These are phyloP conservation scores for Tenebrosternarchus preto DNA, from an alignment of 2,113 vertebrate species.

Conservation along the genomic window DNA sequence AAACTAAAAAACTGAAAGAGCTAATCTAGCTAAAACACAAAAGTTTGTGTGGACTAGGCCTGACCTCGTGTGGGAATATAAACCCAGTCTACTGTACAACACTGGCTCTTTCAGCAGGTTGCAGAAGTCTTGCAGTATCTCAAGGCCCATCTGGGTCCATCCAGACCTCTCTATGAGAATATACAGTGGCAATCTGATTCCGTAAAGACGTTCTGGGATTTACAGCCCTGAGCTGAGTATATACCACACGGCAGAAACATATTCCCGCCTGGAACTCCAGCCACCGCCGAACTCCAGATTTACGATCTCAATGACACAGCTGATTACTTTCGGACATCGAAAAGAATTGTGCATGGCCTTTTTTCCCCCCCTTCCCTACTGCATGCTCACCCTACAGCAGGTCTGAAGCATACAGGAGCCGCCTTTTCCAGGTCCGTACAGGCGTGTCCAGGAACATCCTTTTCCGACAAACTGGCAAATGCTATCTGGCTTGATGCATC, in stretches of 20 bases:
- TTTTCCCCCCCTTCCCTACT: slow-evolving; percentile 33
- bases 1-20: too few relatives aligned
- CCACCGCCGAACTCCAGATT: slow-evolving; percentile 66
- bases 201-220: slow-evolving; percentile 64
- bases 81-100: slow-evolving; percentile 61
- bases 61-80: not conserved
- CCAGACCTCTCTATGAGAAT: slow-evolving; percentile 55
- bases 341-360: slow-evolving; percentile 67
- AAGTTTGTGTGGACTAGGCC: too few relatives aligned
- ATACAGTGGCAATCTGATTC: slow-evolving; percentile 61
- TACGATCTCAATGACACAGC: slow-evolving; percentile 70
- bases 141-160: slow-evolving; percentile 46
- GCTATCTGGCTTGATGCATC: slow-evolving; percentile 53
- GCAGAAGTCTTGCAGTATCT: slow-evolving; percentile 55
- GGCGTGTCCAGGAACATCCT: slow-evolving; percentile 12
- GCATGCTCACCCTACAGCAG: slow-evolving; percentile 49
- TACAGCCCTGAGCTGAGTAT: slow-evolving; percentile 64
- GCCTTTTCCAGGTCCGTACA: slow-evolving; percentile 25
- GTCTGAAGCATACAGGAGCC: slow-evolving; percentile 38
- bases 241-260: slow-evolving; percentile 46
- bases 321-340: slow-evolving; percentile 71
- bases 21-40: too few relatives aligned
- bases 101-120: slow-evolving; percentile 61
- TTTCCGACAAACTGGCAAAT: slow-evolving; percentile 28
- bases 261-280: slow-evolving; percentile 66